Percentiles rank a stretch among this genome's conserved stretches.
Evolutionary conservation across 2,888 invertebrate species (phyloP).

Genomic region (Plusia festucae): DNA sequence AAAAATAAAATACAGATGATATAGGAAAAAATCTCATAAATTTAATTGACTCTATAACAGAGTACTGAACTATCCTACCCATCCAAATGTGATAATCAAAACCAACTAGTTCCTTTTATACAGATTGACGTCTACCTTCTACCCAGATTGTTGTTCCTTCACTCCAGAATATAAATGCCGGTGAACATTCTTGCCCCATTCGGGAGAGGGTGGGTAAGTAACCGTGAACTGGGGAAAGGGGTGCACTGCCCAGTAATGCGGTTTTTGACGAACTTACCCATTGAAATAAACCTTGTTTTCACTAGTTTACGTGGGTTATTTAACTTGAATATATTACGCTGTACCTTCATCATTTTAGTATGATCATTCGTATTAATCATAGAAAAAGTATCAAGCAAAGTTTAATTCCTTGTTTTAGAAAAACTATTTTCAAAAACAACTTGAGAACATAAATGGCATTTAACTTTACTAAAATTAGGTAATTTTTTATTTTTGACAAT

Average conservation of each 20-base stretch:
- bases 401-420: neutral
- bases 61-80: neutral
- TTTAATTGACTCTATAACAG: neutral
- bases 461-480: no score
- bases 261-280: conserved; percentile 44
- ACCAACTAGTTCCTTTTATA: neutral
- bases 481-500: no score
- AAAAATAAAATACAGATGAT: no score
- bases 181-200: conserved; percentile 43
- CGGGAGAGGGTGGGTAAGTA: conserved; percentile 53
- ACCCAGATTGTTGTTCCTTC: conserved; percentile 27
- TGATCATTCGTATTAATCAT: neutral
- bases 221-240: conserved; percentile 56
- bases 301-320: conserved; percentile 28
- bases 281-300: conserved; percentile 35
- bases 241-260: conserved; percentile 48
- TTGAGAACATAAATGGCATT: no score
- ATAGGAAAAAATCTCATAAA: no score
- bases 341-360: neutral
- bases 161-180: conserved; percentile 48
- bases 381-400: neutral
- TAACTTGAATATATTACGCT: conserved; percentile 12
- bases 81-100: neutral
- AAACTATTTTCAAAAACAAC: no score
- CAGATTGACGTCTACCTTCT: conserved; percentile 36